These are phyloP conservation scores for Aurelia sp. DNA, from an alignment of 30 jellyfish, hydroid and myxozoan species.

Conservation along the genomic window DNA sequence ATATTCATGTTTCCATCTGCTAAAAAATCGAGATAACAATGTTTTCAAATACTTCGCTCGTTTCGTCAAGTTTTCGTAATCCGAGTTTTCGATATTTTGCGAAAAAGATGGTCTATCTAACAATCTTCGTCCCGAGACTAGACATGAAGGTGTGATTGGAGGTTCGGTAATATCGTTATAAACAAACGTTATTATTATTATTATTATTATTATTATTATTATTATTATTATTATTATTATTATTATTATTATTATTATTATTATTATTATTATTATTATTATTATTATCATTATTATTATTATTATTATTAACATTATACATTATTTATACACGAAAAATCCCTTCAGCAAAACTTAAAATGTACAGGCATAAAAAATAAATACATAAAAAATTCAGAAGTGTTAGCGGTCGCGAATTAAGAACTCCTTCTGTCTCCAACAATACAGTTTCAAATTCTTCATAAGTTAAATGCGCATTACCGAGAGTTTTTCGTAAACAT, in stretches of 20 bases:
- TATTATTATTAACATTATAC: no score
- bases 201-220: no score
- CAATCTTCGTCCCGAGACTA: conserved; percentile 27
- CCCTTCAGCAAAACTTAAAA: no score
- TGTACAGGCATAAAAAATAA: no score
- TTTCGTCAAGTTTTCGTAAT: neutral
- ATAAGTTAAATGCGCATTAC: neutral
- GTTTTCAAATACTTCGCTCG: conserved; percentile 13
- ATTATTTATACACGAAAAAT: no score
- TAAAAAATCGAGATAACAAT: conserved; percentile 16
- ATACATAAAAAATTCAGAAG: no score
- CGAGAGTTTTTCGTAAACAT: conserved; percentile 33
- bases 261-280: no score
- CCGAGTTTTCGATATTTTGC: neutral
- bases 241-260: no score
- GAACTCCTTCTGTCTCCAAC: conserved; percentile 11
- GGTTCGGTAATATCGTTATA: conserved; percentile 16
- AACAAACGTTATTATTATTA: no score
- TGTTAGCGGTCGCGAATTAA: conserved; percentile 60
- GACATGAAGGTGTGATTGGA: conserved; percentile 56
- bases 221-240: no score
- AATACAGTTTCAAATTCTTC: conserved; percentile 14
- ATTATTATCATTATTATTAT: no score
- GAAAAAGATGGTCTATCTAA: neutral
- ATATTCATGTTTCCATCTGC: neutral